phyloP scores from a whole-genome alignment of 92 coral and sea anemone species.

The Chrysogorgia sp. region DNA sequence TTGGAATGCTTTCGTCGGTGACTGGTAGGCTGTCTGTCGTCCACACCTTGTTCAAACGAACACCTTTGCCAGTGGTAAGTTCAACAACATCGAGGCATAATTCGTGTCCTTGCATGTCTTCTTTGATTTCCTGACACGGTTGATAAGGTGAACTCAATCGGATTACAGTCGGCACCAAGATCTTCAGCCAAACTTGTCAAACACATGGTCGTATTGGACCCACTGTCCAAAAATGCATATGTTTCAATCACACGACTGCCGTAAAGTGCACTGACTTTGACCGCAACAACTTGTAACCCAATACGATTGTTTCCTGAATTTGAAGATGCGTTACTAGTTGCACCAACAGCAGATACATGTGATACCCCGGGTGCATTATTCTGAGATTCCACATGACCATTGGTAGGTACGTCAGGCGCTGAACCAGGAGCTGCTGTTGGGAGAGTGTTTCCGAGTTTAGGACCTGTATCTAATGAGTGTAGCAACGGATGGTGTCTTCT shows the following conservation, averaged over 20 bases:
- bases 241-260: constrained; percentile 17
- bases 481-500: constrained; percentile 45
- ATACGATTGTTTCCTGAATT: constrained; percentile 1
- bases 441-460: not conserved
- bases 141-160: constrained; percentile 40
- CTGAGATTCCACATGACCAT: too few species aligned
- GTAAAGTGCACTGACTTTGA: constrained; percentile 38
- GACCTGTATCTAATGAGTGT: constrained; percentile 9
- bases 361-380: not conserved
- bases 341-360: constrained; percentile 18
- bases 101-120: constrained; percentile 21
- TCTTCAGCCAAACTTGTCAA: constrained; percentile 40
- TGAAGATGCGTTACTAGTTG: not conserved
- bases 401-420: not conserved
- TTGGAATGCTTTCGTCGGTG: constrained; percentile 44
- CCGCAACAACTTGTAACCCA: constrained; percentile 36
- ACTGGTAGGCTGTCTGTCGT: constrained; percentile 55
- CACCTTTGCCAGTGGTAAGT: constrained; percentile 55
- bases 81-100: constrained; percentile 61
- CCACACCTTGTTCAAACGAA: constrained; percentile 47
- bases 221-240: constrained; percentile 49
- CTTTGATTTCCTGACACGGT: constrained; percentile 34
- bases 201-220: constrained; percentile 44
- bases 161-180: constrained; percentile 47
- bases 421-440: not conserved